Evolutionary conservation across 1,140 invertebrate species (phyloP), one percentile per base, ranked within the genome.

Genomic region (Macrobrachium nipponense): DNA sequence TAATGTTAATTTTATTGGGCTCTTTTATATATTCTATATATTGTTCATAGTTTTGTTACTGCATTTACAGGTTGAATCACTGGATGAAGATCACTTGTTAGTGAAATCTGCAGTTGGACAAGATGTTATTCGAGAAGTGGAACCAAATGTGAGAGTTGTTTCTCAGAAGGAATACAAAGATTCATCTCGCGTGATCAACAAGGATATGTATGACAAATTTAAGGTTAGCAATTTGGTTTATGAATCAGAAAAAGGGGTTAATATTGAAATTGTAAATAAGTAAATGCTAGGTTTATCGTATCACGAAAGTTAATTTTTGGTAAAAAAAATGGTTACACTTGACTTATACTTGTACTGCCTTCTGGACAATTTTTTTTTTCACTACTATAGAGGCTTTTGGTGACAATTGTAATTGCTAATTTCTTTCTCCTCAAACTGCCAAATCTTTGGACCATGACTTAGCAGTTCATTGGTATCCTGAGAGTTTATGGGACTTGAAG

Each of bases 201-300:
- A 89, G 76, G 88, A 87, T 17, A 89, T 87, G 85, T 89, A 87
- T 58, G 88, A 89, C 51, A 83, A 89, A 36, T 89, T 61, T 51
- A 89, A 89, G 88, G 88, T 86, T 17, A 75, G 20, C 18, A 15
- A 23, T 14, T 14, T 11, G 7, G 0, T 8, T 51, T 51, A 51
- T 10, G 51, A 51, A 51, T 51, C 51, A 60, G 23, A 10, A 18
- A 11, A 20, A 81, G 7, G 27, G 51, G 14, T 61, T 58, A 8
- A 7, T 15, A 23, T 8, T 58, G 5, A 66, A 12, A 80, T n/a
- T 12, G 59, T 27, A 80, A 23, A 58, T 23, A 61, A 10, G 61
- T 7, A 62, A 43, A 23, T 73, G 23, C 5, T 2, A 72, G 27
- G 27, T 36, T 36, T 36, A 36, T 36, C 27, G 4, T 36, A 36